Base-by-base conservation (phyloP, 1,140 invertebrate species). In the Harlomillsia oculata region DNA sequence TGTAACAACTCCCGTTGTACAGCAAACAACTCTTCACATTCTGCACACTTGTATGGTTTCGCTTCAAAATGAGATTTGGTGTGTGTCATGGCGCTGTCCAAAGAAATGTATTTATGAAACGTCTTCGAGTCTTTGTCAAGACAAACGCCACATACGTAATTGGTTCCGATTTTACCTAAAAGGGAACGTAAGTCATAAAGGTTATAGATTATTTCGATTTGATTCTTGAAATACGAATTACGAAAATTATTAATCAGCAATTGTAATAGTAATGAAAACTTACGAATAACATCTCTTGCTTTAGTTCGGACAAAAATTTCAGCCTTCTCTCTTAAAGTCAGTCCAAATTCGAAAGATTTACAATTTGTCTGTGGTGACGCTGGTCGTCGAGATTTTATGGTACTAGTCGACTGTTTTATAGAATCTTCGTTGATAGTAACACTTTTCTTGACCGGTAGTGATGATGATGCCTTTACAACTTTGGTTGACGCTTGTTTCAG, bases 11-110 rank as follows among this genome's bases (percentile, higher is more conserved):
- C 45, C 16, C 29, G 20, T 20, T 48, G 45, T 16, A 48, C 21
- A 11, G 45, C 16, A 11, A 48, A 48, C n/a, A 48, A 48, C n/a
- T 48, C 45, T 9, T 48, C 45, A 16, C 45, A 48, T 13, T 16
- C 36, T 16, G 30, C 45, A 48, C 45, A 48, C n/a, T 48, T 34
- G 29, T 34, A 48, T 21, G 29, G 45, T 2, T 34, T 32, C n/a
- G 20, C n/a, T 48, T 48, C 45, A 14, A 48, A 48, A 20, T 48
- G 45, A 0, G 9, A 5, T 34, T 48, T 48, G 3, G 45, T 48
- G 9, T 48, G 45, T 1, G 45, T 48, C 45, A 34, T 48, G n/a
- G 28, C 30, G 34, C 45, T 48, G 5, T 48, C 45, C 4, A 48
- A 16, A 9, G 29, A 32, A 11, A 32, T 13, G 16, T 48, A 48